A percentile compares a stretch with the other conserved stretches of the same genome.
phyloP scores from a whole-genome alignment of 2,888 invertebrate species.

The Adelphocoris suturalis region DNA sequence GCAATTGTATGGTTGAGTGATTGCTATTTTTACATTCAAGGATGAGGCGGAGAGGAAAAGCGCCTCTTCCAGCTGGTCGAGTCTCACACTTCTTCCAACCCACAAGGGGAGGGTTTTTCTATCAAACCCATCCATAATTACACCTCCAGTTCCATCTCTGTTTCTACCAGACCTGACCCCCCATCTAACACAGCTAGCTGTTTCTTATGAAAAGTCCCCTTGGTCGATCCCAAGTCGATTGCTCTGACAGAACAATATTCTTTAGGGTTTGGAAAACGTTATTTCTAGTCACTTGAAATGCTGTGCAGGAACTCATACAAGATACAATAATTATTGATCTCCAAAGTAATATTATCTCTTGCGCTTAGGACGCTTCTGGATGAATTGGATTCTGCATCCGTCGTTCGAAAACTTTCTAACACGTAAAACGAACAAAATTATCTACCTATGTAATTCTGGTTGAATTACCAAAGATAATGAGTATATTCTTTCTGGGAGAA shows the following conservation, averaged over 20 bases:
- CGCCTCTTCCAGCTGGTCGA: conserved; percentile 47
- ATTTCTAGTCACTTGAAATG: too few relatives aligned
- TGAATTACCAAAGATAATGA: too few relatives aligned
- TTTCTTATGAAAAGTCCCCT: neutral
- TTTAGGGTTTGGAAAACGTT: too few relatives aligned
- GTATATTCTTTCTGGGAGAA: too few relatives aligned
- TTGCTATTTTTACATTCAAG: conserved; percentile 72
- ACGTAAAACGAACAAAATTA: too few relatives aligned
- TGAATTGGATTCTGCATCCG: too few relatives aligned
- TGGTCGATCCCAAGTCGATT: neutral
- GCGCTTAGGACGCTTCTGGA: too few relatives aligned
- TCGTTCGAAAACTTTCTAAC: too few relatives aligned
- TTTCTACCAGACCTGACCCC: conserved; percentile 1
- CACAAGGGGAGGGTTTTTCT: conserved; percentile 59
- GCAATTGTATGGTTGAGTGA: conserved; percentile 71
- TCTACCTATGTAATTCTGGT: too few relatives aligned
- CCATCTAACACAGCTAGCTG: neutral
- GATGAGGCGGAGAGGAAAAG: conserved; percentile 45
- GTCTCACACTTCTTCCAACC: conserved; percentile 48
- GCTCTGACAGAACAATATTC: neutral
- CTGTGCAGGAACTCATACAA: too few relatives aligned
- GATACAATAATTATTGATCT: too few relatives aligned
- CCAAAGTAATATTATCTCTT: too few relatives aligned
- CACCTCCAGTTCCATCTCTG: conserved; percentile 37
- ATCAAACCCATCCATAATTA: conserved; percentile 65